Conservation (phyloP, 1,140 invertebrate species). For the Diabrotica undecimpunctata region DNA sequence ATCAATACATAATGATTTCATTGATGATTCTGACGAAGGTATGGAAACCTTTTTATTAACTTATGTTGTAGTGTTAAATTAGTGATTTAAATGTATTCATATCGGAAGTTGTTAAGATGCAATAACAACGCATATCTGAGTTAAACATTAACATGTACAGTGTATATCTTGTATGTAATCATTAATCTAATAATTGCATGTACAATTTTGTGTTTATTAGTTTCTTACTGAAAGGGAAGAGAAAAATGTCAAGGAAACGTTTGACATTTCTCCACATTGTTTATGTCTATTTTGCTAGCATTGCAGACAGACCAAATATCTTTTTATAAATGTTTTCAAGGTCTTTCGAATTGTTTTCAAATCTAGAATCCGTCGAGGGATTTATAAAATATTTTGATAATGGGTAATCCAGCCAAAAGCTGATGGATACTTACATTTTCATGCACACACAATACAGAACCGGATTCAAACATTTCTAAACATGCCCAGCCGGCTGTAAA, state of each 20-base stretch:
- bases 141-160: too few relatives aligned
- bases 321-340: conserved; percentile 3
- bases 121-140: too few relatives aligned
- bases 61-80: conserved; percentile 18
- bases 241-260: neutral
- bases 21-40: conserved; percentile 44
- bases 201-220: too few relatives aligned
- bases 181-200: too few relatives aligned
- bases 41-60: conserved; percentile 30
- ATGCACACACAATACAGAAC: too few relatives aligned
- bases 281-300: conserved; percentile 9
- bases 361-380: neutral
- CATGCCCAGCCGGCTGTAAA: too few relatives aligned
- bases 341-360: conserved; percentile 2
- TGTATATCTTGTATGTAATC: too few relatives aligned
- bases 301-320: neutral
- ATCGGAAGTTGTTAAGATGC: neutral
- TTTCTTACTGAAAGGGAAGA: too few relatives aligned
- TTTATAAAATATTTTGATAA: too few relatives aligned
- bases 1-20: conserved; percentile 37
- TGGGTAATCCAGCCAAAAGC: too few relatives aligned
- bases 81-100: neutral
- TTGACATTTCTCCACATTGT: conserved; percentile 16
- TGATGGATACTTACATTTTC: too few relatives aligned
- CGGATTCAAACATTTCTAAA: too few relatives aligned